These are phyloP conservation scores for Miichthys miiuy DNA, from an alignment of 2,797 vertebrate species.

Conservation along the genomic window DNA sequence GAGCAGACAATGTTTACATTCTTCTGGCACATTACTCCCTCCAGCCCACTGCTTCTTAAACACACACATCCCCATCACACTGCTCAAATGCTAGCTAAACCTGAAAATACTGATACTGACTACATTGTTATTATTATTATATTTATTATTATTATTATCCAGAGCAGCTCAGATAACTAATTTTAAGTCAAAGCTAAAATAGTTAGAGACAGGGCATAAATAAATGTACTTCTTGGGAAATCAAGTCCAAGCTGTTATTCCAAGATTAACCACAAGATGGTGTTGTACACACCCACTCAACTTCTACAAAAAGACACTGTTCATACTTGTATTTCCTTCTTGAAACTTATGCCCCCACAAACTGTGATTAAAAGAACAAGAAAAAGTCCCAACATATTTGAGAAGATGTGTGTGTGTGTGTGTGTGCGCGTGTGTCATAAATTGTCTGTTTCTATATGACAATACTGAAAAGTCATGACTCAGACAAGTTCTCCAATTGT, in stretches of 20 bases:
- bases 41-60: constrained; percentile 9
- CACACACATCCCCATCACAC: constrained; percentile 7
- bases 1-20: constrained; percentile 77
- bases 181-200: not conserved
- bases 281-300: not conserved
- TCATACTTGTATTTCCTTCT: constrained; percentile 6
- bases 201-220: not conserved
- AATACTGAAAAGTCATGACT: constrained; percentile 43
- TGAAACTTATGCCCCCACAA: constrained; percentile 11
- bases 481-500: constrained; percentile 39
- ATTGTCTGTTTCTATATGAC: constrained; percentile 11
- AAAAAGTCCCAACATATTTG: constrained; percentile 18
- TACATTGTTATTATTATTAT: not conserved
- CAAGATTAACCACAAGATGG: constrained; percentile 71
- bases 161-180: not conserved
- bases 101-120: not conserved
- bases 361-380: not conserved
- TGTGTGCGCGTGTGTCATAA: constrained; percentile 4
- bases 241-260: constrained; percentile 31
- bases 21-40: constrained; percentile 46
- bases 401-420: not conserved
- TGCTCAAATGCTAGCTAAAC: not conserved
- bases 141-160: not conserved
- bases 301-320: not conserved
- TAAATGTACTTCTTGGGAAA: constrained; percentile 1